A percentile compares a stretch with the other conserved stretches of the same genome.
Conservation (phyloP, 2,888 invertebrate species). For the Dorcus parallelipipedus region DNA sequence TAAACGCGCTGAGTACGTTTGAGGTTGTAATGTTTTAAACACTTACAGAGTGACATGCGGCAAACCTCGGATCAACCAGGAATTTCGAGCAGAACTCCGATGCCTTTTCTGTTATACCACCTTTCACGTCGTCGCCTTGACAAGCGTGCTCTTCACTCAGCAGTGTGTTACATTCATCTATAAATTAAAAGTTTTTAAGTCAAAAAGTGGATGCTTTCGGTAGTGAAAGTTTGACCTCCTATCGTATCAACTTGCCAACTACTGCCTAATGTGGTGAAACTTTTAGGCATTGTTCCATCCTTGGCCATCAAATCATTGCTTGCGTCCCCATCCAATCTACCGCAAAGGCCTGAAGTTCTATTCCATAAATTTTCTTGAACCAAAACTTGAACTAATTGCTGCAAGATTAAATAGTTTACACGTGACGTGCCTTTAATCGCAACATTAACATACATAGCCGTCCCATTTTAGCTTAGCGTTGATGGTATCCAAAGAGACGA, state of each 20-base stretch:
- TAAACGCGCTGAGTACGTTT: not conserved
- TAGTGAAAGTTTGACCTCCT: slow-evolving; percentile 32
- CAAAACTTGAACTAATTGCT: slow-evolving; percentile 66
- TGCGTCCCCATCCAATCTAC: slow-evolving; percentile 67
- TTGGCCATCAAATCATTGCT: slow-evolving; percentile 66
- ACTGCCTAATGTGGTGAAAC: slow-evolving; percentile 53
- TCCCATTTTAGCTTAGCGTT: slow-evolving; percentile 78
- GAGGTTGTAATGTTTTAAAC: not conserved
- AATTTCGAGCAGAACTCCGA: slow-evolving; percentile 60
- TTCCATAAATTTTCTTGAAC: slow-evolving; percentile 71
- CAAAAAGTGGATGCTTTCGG: not conserved
- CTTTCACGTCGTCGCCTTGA: slow-evolving; percentile 33
- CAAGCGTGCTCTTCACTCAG: slow-evolving; percentile 55
- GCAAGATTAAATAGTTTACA: slow-evolving; percentile 21
- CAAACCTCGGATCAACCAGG: slow-evolving; percentile 62
- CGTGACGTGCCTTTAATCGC: not conserved
- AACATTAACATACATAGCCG: slow-evolving; percentile 52
- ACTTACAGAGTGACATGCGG: slow-evolving; percentile 58
- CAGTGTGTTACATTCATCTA: slow-evolving; percentile 57
- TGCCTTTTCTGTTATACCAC: slow-evolving; percentile 49
- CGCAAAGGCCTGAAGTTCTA: slow-evolving; percentile 79
- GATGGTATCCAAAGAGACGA: slow-evolving; percentile 63
- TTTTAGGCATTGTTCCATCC: slow-evolving; percentile 53
- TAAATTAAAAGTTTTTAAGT: not conserved
- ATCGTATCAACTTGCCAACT: slow-evolving; percentile 57